Conservation (phyloP, 2,797 vertebrate genomes). For the Paguma larvata region DNA sequence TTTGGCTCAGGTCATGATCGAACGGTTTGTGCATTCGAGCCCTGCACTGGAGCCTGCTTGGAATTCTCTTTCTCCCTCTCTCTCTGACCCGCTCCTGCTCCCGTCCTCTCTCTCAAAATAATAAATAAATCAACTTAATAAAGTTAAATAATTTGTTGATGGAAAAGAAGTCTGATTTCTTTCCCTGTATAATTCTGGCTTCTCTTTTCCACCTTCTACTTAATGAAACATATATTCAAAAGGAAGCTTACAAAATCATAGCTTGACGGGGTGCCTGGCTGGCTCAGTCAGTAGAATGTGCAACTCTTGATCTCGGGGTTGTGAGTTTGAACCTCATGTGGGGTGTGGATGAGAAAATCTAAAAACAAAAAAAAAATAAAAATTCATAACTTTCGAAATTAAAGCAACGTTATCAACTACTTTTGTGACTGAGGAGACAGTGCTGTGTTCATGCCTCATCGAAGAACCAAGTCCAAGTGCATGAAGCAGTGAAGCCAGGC, state of each 20-base stretch:
- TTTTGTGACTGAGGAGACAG: background rate
- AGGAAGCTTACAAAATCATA: background rate
- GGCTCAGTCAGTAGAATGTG: too few relatives aligned
- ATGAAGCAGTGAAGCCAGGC: background rate
- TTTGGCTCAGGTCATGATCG: too few relatives aligned
- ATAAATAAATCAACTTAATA: too few relatives aligned
- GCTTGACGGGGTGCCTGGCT: background rate
- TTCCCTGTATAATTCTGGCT: background rate
- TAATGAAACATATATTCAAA: conserved; percentile 11
- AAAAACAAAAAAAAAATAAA: background rate
- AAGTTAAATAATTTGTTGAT: background rate
- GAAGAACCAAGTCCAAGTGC: background rate
- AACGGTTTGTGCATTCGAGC: too few relatives aligned
- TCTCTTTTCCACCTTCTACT: background rate
- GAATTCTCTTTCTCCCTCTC: too few relatives aligned
- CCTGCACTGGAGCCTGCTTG: too few relatives aligned
- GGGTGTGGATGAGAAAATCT: too few relatives aligned
- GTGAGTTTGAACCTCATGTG: too few relatives aligned
- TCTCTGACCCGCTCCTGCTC: too few relatives aligned
- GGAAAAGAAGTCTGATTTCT: background rate
- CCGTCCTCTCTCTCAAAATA: too few relatives aligned
- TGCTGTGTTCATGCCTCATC: background rate
- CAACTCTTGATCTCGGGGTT: too few relatives aligned
- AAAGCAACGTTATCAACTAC: background rate
- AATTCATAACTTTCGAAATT: conserved; percentile 6